phyloP scores from a whole-genome alignment of 2,888 invertebrate species.

The Slavum lentiscoides region DNA sequence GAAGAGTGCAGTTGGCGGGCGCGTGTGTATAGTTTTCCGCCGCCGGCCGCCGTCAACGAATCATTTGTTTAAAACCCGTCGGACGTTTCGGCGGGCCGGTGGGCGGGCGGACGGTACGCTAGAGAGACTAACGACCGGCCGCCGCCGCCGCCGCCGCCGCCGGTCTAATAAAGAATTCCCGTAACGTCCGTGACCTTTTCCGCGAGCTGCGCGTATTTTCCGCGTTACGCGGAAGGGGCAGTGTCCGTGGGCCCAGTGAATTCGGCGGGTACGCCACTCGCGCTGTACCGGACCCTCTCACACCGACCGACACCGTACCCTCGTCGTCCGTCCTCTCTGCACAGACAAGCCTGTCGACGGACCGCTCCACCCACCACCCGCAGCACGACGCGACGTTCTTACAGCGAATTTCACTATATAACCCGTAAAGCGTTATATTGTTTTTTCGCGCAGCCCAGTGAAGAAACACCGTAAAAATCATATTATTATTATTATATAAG shows the following conservation, averaged over 20 bases:
- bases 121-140: slow-evolving; percentile 43
- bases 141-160: no score
- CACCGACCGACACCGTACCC: slow-evolving; percentile 3
- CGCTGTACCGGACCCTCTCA: no score
- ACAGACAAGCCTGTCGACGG: background rate
- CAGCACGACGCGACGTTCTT: background rate
- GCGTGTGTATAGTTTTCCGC: slow-evolving; percentile 13
- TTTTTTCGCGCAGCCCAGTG: background rate
- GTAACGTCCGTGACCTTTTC: slow-evolving; percentile 53
- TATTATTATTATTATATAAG: no score
- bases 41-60: slow-evolving; percentile 18
- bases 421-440: no score
- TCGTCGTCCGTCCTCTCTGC: background rate
- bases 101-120: background rate
- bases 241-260: no score
- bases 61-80: slow-evolving; percentile 49
- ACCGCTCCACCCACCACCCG: background rate
- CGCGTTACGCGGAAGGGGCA: background rate
- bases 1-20: background rate
- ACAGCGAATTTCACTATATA: background rate
- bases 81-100: background rate
- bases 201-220: slow-evolving; percentile 1
- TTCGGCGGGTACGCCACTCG: no score
- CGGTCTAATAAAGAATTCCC: slow-evolving; percentile 51
- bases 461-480: no score